A percentile compares a stretch with the other conserved stretches of the same genome.
Evolutionary conservation across 2,797 vertebrate genomes (phyloP).

Genomic region (Distichodus sexfasciatus): DNA sequence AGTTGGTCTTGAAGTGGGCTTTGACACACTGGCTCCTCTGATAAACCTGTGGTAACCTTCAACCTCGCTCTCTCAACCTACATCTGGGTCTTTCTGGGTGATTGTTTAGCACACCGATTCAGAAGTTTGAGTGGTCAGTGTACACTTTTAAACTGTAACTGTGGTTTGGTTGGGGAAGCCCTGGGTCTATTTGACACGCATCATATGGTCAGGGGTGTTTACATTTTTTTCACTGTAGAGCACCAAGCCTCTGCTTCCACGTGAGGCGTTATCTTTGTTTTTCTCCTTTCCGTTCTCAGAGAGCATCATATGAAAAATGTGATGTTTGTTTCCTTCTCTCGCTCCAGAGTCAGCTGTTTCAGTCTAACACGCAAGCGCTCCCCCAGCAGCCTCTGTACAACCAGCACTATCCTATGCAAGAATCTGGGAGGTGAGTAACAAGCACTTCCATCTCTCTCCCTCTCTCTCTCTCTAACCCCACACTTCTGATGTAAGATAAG

Average conservation of each 20-base stretch:
- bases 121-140: neutral
- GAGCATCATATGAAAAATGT: conserved; percentile 35
- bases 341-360: conserved; percentile 46
- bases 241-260: neutral
- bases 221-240: neutral
- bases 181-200: neutral
- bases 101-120: neutral
- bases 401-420: conserved; percentile 54
- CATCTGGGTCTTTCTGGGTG: neutral
- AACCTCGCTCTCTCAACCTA: neutral
- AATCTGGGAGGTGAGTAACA: conserved; percentile 49
- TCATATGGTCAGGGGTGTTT: neutral
- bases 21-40: neutral
- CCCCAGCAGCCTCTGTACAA: conserved; percentile 44
- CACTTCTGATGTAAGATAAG: neutral
- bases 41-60: neutral
- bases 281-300: neutral
- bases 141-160: neutral
- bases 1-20: neutral
- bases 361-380: conserved; percentile 32
- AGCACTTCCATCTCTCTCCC: neutral
- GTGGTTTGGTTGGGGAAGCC: neutral
- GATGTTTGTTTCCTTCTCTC: conserved; percentile 47
- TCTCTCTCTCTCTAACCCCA: neutral
- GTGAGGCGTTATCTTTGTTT: neutral